phyloP scores from a whole-genome alignment of 2,113 vertebrate species.

The Mellivora capensis region DNA sequence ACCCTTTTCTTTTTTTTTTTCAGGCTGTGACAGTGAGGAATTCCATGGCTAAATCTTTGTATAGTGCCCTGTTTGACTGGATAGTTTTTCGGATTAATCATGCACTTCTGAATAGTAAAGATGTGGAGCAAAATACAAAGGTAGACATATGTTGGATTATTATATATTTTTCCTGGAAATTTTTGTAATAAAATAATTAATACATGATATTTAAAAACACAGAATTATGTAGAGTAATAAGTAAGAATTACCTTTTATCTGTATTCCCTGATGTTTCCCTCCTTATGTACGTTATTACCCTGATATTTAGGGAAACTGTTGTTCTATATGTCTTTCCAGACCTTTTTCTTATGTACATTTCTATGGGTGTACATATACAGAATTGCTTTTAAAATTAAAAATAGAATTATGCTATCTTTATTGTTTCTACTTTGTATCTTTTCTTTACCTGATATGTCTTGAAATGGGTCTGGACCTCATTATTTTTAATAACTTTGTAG shows the following conservation, averaged over 20 bases:
- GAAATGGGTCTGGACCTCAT: not conserved
- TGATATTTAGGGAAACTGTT: not conserved
- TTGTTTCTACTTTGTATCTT: not conserved
- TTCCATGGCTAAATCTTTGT: slow-evolving; percentile 98
- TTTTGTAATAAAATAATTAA: not conserved
- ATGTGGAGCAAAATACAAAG: slow-evolving; percentile 92
- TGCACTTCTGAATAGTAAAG: slow-evolving; percentile 93
- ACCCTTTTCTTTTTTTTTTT: slow-evolving; percentile 3
- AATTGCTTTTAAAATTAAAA: slow-evolving; percentile 35
- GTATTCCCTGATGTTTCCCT: not conserved
- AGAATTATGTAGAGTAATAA: slow-evolving; percentile 7
- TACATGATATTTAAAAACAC: slow-evolving; percentile 6
- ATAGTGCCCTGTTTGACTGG: slow-evolving; percentile 98
- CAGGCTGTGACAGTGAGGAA: slow-evolving; percentile 96
- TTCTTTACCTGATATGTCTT: not conserved
- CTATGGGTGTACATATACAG: not conserved
- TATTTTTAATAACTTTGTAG: slow-evolving; percentile 15
- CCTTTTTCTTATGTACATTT: not conserved
- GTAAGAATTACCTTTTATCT: not conserved
- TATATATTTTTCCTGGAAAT: not conserved
- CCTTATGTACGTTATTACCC: not conserved
- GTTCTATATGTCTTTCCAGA: not conserved
- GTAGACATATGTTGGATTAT: slow-evolving; percentile 76
- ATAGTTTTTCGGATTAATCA: slow-evolving; percentile 99
- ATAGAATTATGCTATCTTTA: not conserved